phyloP scores from a whole-genome alignment of 2,797 vertebrate species.

The Ctenosaura bakeri region DNA sequence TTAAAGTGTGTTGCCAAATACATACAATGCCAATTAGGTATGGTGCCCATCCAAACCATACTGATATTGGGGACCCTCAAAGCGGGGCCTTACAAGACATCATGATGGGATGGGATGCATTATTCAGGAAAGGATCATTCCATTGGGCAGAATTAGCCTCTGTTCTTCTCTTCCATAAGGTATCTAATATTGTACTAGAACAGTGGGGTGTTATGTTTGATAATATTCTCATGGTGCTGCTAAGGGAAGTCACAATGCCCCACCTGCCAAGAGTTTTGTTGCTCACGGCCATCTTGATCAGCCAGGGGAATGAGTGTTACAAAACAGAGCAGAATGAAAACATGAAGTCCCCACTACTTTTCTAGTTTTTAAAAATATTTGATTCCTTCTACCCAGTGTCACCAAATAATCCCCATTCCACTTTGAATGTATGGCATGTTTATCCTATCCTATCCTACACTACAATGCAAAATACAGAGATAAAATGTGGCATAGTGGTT shows the following conservation, averaged over 20 bases:
- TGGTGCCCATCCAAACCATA: too few relatives aligned
- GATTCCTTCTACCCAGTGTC: background rate
- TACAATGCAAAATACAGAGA: too few relatives aligned
- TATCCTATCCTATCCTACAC: too few relatives aligned
- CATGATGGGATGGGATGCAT: background rate
- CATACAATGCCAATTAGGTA: too few relatives aligned
- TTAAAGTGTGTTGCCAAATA: too few relatives aligned
- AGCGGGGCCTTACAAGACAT: too few relatives aligned
- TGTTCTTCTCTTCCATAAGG: background rate
- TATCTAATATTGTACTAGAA: background rate
- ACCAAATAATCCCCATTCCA: background rate
- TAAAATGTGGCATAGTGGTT: too few relatives aligned
- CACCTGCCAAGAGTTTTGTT: background rate
- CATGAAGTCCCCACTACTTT: background rate
- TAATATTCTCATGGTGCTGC: background rate
- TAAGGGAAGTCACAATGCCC: background rate
- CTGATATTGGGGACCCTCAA: too few relatives aligned
- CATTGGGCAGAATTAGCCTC: background rate
- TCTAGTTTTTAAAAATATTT: background rate
- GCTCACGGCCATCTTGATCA: background rate
- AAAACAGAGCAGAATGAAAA: background rate
- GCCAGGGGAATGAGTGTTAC: background rate
- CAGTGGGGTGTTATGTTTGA: background rate
- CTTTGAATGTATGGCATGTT: background rate
- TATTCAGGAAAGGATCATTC: background rate